Evolutionary conservation across 2,888 invertebrate genomes (phyloP).

Genomic region (Brachynemurus nebulosus): DNA sequence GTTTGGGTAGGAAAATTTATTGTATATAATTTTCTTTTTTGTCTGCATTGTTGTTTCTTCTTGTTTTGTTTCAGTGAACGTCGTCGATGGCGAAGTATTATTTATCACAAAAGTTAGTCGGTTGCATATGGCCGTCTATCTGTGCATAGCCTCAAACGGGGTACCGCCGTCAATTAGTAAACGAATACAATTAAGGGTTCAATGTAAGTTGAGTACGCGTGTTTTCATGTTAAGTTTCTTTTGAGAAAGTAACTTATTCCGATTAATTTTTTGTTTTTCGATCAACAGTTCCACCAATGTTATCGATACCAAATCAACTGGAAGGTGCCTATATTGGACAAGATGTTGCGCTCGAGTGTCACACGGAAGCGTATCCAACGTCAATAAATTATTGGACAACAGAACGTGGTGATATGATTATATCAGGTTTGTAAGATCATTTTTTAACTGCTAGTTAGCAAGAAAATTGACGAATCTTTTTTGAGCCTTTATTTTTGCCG

Average conservation of each 20-base stretch:
- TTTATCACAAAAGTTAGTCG: constrained; percentile 79
- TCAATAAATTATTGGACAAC: constrained; percentile 94
- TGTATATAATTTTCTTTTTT: too few relatives aligned
- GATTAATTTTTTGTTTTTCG: constrained; percentile 5
- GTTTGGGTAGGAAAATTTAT: too few relatives aligned
- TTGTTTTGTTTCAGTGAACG: constrained; percentile 52
- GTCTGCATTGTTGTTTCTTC: too few relatives aligned
- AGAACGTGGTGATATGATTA: constrained; percentile 82
- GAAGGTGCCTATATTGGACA: constrained; percentile 82
- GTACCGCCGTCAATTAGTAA: constrained; percentile 85
- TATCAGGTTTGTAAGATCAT: constrained; percentile 78
- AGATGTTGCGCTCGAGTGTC: constrained; percentile 77
- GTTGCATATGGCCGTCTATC: constrained; percentile 83
- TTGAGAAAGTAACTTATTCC: background rate
- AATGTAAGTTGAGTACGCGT: too few relatives aligned
- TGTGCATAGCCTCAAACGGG: constrained; percentile 87
- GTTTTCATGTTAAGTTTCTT: too few relatives aligned
- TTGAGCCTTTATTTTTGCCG: too few relatives aligned
- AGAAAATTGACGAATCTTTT: too few relatives aligned
- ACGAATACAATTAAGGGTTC: constrained; percentile 66
- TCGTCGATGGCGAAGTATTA: constrained; percentile 75
- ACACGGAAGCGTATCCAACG: constrained; percentile 82
- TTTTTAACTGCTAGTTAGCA: background rate
- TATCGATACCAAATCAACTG: constrained; percentile 84
- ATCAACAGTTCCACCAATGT: constrained; percentile 76